Evolutionary conservation across 2,797 vertebrate genomes (phyloP), one percentile per base, ranked within the genome.

Genomic region (Gymnothorax reevesii): DNA sequence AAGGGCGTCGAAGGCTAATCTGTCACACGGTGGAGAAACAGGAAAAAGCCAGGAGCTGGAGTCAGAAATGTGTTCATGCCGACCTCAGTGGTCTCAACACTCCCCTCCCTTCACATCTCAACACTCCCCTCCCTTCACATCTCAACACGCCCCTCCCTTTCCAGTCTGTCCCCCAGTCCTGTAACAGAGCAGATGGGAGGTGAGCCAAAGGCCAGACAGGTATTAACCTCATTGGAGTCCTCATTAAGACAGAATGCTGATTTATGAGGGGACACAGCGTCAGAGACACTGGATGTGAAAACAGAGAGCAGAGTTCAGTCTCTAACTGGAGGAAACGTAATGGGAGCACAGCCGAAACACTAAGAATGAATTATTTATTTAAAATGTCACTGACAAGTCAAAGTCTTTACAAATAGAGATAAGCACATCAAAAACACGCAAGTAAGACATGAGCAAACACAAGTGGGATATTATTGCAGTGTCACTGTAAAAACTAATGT

Each of bases 141-240:
- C 33, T 42, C 33, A 42, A 42, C 33, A 42, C 33, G 33, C n/a
- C 60, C 60, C 60, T 1, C 17, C 60, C 33, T 42, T 42, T 42
- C 33, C 2, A 1, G 64, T 27, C 71, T 75, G 27, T 33, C 71
- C 71, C 20, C 71, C 42, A 27, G 25, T 15, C 27, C 71, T 33
- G 20, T 42, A 15, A 75, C 42, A 12, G 71, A 75, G 25, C 17
- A 42, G 64, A 22, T 22, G 22, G 64, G 64, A 25, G 64, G 64
- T n/a, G 64, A 69, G 71, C 71, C 25, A 42, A 42, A 75, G 71
- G 71, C 71, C 71, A 75, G 71, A 75, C 71, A 75, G 71, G 71
- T 75, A 75, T 75, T 75, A 75, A 42, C 71, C 71, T 42, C 13
- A 75, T 42, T 42, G 71, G 27, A 17, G 12, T 42, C 27, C 71